Evolutionary conservation across 2,797 vertebrate genomes (phyloP), one percentile per base, ranked within the genome.

Genomic region (Gephyroberyx darwinii): DNA sequence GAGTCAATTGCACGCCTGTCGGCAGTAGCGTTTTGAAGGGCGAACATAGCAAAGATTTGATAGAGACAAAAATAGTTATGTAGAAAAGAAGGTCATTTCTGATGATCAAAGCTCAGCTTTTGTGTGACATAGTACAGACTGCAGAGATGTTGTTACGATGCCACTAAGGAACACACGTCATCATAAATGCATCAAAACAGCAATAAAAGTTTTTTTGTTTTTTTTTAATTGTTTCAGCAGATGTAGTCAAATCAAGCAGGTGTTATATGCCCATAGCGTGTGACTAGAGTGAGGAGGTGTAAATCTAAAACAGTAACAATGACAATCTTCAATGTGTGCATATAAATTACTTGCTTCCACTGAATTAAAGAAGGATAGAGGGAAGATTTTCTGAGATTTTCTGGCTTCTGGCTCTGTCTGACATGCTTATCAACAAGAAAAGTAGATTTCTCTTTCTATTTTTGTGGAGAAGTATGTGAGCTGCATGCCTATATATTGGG

Each of bases 401-500:
- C 62, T 26, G 0, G 58, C 69, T 81, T 65, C 56, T 71, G 47
- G 53, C 72, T 70, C 53, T 57, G 69, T 75, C 72, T 83, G 83
- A 76, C 83, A 81, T 76, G 62, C 52, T 86, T 80, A 63, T 82
- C 77, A 51, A 48, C 37, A 4, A 57, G 35, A 60, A 22, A 71
- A 53, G 68, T 66, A 17, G 50, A 60, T 75, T 60, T 76, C 65
- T 75, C 64, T 57, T 77, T 79, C 61, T 71, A 65, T 37, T 65
- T 20, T 16, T 6, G 37, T 41, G 35, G 57, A 41, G 30, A 48
- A 80, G 64, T 77, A 82, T 67, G 69, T 45, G 61, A 72, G 77
- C 65, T 13, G 62, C 60, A 69, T 37, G 41, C 13, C 22, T 58
- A 65, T 70, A 58, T 58, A 59, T 22, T 53, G 65, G 26, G 2